Conservation (phyloP, 2,113 vertebrate genomes). For the Cavia porcellus region DNA sequence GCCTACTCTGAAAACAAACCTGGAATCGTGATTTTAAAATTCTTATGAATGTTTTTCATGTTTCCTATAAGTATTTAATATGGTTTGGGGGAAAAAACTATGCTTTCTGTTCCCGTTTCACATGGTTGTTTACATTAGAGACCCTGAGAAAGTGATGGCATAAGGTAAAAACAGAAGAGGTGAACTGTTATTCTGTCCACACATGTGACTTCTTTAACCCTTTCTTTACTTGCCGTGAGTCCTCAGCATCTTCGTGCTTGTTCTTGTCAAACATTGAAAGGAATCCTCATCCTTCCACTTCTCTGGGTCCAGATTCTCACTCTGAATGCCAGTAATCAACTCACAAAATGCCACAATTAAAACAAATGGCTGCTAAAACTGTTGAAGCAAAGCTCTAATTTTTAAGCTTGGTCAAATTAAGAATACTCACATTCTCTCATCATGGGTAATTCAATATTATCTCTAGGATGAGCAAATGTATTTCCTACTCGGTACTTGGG, state of each 20-base stretch:
- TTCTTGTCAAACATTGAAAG: constrained; percentile 43
- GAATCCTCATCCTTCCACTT: not conserved
- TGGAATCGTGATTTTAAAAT: not conserved
- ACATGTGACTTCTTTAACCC: not conserved
- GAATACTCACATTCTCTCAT: not conserved
- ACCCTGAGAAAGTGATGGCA: not conserved
- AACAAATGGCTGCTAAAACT: constrained; percentile 13
- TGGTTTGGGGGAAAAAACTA: not conserved
- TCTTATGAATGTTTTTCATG: not conserved
- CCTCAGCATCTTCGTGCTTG: not conserved
- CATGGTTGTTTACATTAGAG: constrained; percentile 3
- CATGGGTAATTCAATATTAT: not conserved
- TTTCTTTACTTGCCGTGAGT: not conserved
- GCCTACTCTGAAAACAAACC: not conserved
- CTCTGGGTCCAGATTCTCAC: not conserved
- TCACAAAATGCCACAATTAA: constrained; percentile 14
- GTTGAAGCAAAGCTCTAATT: not conserved
- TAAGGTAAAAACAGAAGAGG: not conserved
- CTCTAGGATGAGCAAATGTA: not conserved
- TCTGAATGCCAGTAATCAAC: constrained; percentile 9
- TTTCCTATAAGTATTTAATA: not conserved
- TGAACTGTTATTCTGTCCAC: not conserved
- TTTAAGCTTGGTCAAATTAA: not conserved
- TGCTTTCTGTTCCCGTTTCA: not conserved
- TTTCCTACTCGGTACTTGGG: not conserved